A percentile compares a stretch with the other conserved stretches of the same genome.
These are phyloP conservation scores for Pseudomyrmex flavicornis DNA, from an alignment of 1,140 invertebrate species.

Conservation along the genomic window DNA sequence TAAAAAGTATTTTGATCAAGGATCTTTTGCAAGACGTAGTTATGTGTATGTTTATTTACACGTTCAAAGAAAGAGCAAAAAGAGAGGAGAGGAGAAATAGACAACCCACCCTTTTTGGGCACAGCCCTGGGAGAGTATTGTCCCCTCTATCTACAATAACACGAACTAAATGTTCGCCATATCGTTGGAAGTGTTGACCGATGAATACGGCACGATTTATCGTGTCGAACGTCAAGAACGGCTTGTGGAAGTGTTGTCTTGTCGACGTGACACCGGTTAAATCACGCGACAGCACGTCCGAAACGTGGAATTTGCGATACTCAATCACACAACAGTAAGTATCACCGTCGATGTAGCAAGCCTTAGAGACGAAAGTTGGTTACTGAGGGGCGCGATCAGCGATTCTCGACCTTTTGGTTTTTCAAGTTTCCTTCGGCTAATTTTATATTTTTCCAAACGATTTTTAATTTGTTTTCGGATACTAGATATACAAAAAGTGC, in stretches of 20 bases:
- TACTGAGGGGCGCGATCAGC: conserved; percentile 63
- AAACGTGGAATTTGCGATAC: too few relatives aligned
- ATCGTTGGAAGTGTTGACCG: conserved; percentile 64
- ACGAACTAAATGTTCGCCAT: conserved; percentile 67
- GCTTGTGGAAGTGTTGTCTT: not conserved
- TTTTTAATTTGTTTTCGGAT: not conserved
- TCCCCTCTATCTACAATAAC: conserved; percentile 52
- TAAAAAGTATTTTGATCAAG: too few relatives aligned
- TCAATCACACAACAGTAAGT: conserved; percentile 70
- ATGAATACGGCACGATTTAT: conserved; percentile 56
- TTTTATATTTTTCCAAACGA: not conserved
- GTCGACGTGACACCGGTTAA: conserved; percentile 27
- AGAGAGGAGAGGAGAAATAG: too few relatives aligned
- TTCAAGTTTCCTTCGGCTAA: not conserved
- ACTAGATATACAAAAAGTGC: too few relatives aligned
- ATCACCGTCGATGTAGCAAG: conserved; percentile 39
- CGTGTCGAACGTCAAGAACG: not conserved
- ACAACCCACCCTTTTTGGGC: not conserved
- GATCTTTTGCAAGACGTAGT: too few relatives aligned
- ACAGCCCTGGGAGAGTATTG: conserved; percentile 49
- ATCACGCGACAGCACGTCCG: not conserved
- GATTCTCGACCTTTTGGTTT: conserved; percentile 73
- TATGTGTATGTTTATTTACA: too few relatives aligned
- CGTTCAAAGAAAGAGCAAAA: too few relatives aligned
- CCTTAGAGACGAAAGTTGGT: conserved; percentile 74